Percentiles rank a stretch among this genome's conserved stretches.
Conservation (phyloP, 1,140 invertebrate genomes). For the Rhynchophorus ferrugineus region DNA sequence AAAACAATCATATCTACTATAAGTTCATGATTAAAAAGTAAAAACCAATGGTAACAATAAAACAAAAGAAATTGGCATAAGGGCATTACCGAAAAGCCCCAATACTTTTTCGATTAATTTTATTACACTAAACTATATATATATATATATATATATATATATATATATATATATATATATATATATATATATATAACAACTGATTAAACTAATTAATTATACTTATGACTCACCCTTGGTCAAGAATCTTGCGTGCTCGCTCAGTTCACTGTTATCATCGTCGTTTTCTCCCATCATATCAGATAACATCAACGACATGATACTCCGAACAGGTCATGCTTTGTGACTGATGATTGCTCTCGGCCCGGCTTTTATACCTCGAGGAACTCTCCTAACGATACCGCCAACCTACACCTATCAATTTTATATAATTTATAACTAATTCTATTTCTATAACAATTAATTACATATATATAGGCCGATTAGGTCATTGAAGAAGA, state of each 20-base stretch:
- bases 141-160: no score
- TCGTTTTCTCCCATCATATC: constrained; percentile 43
- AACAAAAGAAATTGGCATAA: no score
- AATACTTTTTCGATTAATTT: no score
- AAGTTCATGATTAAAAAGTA: no score
- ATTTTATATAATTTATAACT: constrained; percentile 28
- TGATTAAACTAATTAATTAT: no score
- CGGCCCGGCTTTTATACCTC: constrained; percentile 19
- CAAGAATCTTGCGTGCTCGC: constrained; percentile 56
- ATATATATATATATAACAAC: no score
- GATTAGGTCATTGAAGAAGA: neutral
- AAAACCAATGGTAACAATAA: no score
- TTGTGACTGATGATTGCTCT: constrained; percentile 1
- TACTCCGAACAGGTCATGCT: constrained; percentile 14
- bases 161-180: no score
- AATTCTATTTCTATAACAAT: constrained; percentile 12
- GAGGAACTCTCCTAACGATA: constrained; percentile 9
- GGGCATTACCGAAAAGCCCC: no score
- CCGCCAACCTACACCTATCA: constrained; percentile 22
- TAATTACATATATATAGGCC: constrained; percentile 1
- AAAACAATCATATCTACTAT: no score
- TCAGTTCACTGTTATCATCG: constrained; percentile 58
- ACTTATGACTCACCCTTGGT: constrained; percentile 54
- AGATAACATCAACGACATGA: constrained; percentile 31
- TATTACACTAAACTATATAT: no score